These are phyloP conservation scores for Pristionchus japonicus DNA, from an alignment of 2,888 invertebrate genomes.

Conservation along the genomic window DNA sequence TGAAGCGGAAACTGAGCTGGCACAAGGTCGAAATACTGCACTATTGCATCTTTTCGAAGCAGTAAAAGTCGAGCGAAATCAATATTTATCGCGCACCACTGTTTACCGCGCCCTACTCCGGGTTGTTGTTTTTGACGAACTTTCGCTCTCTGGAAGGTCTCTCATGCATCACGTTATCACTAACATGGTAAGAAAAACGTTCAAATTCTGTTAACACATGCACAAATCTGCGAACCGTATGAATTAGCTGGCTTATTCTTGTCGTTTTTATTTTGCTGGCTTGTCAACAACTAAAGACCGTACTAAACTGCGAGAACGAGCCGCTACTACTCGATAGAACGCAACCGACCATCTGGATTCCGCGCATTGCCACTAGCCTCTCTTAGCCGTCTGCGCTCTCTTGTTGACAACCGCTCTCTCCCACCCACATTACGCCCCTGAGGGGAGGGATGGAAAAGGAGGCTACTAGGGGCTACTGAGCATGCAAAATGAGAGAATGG, in stretches of 20 bases:
- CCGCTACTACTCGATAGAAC: too few species aligned
- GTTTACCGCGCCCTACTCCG: neutral
- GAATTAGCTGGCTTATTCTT: too few species aligned
- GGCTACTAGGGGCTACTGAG: neutral
- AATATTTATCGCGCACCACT: neutral
- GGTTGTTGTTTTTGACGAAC: neutral
- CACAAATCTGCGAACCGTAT: too few species aligned
- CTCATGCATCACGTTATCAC: neutral
- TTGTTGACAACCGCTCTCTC: slow-evolving; percentile 6
- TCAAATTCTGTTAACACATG: too few species aligned
- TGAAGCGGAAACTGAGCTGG: neutral
- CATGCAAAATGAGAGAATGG: neutral
- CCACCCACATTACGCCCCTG: neutral
- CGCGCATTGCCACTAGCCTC: neutral
- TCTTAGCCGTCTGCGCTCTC: neutral
- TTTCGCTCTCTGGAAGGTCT: neutral
- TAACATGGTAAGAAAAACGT: neutral
- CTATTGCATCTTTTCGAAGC: neutral
- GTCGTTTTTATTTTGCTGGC: too few species aligned
- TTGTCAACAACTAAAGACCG: too few species aligned
- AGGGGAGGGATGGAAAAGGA: neutral
- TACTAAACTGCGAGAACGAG: too few species aligned
- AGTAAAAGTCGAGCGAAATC: neutral
- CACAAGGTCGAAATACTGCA: neutral
- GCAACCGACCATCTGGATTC: neutral